Evolutionary conservation across 2,113 vertebrate species (phyloP), one percentile per base, ranked within the genome.

Genomic region (Romanogobio albipinnatus): DNA sequence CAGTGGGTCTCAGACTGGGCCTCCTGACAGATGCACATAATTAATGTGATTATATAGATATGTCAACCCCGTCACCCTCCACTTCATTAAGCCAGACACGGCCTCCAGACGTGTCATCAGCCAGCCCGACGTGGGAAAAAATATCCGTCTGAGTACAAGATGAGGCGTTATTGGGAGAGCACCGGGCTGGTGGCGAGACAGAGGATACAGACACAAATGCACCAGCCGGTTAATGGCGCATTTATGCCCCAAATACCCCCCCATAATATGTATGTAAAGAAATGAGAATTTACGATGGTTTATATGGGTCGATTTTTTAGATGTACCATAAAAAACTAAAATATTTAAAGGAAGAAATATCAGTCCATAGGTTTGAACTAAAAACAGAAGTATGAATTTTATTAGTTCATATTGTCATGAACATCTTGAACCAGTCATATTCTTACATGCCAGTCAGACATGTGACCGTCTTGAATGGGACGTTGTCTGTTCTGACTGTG

Each of bases 11-110:
- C 62, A 89, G 89, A 88, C 36, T 61, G 81, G 88, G 66, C 87
- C 93, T 89, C 87, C 87, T 85, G 82, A 89, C 91, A 91, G 90
- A 93, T 88, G 86, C 86, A 71, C 88, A 84, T 84, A 91, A 93
- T 90, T 66, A 81, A 89, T 91, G 92, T 90, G 87, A 93, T 87
- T 87, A 90, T 93, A 93, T 90, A 92, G 91, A 93, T 90, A 90
- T 87, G 91, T 92, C 92, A 90, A 84, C 83, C 64, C 59, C 76
- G 88, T 91, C 91, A 86, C 84, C 90, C 91, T 87, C 88, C 87
- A 87, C 86, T 90, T 92, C 86, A 90, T 90, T 88, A 86, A 85
- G 82, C 87, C 13, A 33, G 82, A 87, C 13, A 89, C 5, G 7
- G 62, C 33, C 76, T 75, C 36, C 15, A 73, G 85, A 88, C 80